Evolutionary conservation across 2,888 invertebrate species (phyloP).

Genomic region (Hemaris fuciformis): DNA sequence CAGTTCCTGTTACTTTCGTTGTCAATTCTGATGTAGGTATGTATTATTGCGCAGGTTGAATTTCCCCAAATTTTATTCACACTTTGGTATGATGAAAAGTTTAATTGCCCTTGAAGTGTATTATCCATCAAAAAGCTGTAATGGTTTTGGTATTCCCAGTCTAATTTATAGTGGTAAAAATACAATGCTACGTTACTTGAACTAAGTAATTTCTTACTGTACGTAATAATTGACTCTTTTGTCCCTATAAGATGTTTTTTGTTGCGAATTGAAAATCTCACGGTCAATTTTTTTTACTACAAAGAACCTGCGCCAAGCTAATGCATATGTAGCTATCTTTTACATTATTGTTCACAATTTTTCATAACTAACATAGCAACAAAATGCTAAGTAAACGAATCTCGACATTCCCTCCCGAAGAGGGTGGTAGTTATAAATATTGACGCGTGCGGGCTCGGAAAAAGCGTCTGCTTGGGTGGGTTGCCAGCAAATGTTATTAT

Average conservation of each 20-base stretch:
- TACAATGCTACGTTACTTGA: too few relatives aligned
- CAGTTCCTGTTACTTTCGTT: not conserved
- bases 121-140: not conserved
- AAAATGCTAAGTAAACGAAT: not conserved
- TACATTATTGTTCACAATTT: not conserved
- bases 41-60: not conserved
- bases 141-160: not conserved
- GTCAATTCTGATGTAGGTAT: not conserved
- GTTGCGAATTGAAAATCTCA: too few relatives aligned
- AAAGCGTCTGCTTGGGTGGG: not conserved
- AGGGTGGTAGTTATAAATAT: slow-evolving; percentile 3
- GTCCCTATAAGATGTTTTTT: too few relatives aligned
- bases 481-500: not conserved
- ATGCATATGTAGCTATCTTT: not conserved
- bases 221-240: too few relatives aligned
- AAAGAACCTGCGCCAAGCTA: not conserved
- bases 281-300: not conserved
- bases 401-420: not conserved
- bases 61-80: too few relatives aligned
- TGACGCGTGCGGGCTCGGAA: not conserved
- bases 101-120: not conserved
- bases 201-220: too few relatives aligned
- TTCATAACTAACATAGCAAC: not conserved
- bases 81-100: too few relatives aligned
- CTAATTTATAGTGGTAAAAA: too few relatives aligned